phyloP scores from a whole-genome alignment of 53 echinoderm and acorn worm species.

The Echinometra lucunter region DNA sequence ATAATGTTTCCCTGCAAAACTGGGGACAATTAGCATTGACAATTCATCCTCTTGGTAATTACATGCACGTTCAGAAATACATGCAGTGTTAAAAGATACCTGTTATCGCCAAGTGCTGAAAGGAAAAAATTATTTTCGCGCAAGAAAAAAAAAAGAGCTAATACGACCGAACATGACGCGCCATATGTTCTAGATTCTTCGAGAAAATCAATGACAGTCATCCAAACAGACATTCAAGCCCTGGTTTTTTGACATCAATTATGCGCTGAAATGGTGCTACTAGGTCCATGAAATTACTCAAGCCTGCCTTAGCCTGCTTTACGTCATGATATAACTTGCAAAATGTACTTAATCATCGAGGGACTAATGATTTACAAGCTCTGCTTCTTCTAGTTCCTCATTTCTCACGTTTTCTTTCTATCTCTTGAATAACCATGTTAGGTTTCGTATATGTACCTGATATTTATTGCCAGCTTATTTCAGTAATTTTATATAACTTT shows the following conservation, averaged over 20 bases:
- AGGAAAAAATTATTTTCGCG: background rate
- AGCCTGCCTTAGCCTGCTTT: background rate
- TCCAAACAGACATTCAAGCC: slow-evolving; percentile 4
- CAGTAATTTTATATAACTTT: too few species aligned
- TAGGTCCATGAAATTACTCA: slow-evolving; percentile 8
- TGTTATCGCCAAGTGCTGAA: background rate
- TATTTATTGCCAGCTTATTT: too few species aligned
- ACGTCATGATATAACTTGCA: background rate
- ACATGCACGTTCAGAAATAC: background rate
- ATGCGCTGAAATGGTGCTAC: slow-evolving; percentile 22
- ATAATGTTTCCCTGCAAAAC: background rate
- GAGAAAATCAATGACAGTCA: slow-evolving; percentile 51
- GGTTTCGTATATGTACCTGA: too few species aligned
- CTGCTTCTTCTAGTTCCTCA: too few species aligned
- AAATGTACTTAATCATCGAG: too few species aligned
- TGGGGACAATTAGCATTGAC: background rate
- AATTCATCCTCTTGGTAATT: background rate
- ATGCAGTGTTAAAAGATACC: background rate
- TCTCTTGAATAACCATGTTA: too few species aligned
- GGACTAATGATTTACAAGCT: too few species aligned
- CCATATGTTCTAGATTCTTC: slow-evolving; percentile 52
- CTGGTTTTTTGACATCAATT: slow-evolving; percentile 33
- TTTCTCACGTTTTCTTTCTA: too few species aligned
- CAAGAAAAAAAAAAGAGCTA: background rate
- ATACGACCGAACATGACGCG: slow-evolving; percentile 27